These are phyloP conservation scores for Mesoligia furuncula DNA, from an alignment of 2,888 invertebrate species.

Conservation along the genomic window DNA sequence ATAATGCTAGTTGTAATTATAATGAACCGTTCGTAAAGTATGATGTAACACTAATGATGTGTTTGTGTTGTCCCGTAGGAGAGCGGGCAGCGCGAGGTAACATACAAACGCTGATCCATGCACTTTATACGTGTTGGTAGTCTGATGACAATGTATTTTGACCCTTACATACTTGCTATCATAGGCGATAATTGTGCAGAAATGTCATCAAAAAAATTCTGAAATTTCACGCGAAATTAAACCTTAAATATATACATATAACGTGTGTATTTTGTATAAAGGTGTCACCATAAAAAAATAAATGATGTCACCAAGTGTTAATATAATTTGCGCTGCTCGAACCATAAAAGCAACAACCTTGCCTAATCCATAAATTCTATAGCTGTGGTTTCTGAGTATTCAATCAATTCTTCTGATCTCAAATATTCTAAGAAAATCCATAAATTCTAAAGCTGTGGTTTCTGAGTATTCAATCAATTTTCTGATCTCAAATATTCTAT, in stretches of 20 bases:
- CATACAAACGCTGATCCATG: constrained; percentile 85
- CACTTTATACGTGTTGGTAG: constrained; percentile 78
- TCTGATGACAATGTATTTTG: constrained; percentile 78
- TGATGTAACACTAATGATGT: constrained; percentile 75
- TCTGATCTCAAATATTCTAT: constrained; percentile 14
- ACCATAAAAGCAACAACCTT: constrained; percentile 20
- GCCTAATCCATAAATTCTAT: constrained; percentile 14
- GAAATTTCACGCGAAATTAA: not conserved
- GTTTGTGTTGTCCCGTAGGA: constrained; percentile 91
- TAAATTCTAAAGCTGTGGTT: constrained; percentile 9
- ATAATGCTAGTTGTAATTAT: constrained; percentile 20
- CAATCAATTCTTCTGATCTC: constrained; percentile 11
- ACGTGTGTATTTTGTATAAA: not conserved
- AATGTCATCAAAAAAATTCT: not conserved
- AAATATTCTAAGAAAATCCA: constrained; percentile 8
- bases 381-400: constrained; percentile 25
- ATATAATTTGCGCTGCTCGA: constrained; percentile 27
- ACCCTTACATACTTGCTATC: not conserved
- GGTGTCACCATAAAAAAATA: constrained; percentile 19
- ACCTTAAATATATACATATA: not conserved
- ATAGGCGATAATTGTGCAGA: not conserved
- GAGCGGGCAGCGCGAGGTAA: constrained; percentile 94
- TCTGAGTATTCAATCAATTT: constrained; percentile 30
- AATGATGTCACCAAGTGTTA: constrained; percentile 43
- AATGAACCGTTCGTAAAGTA: constrained; percentile 34